A percentile compares a stretch with the other conserved stretches of the same genome.
These are phyloP conservation scores for Saccopteryx bilineata DNA, from an alignment of 2,113 vertebrate genomes.

Conservation along the genomic window DNA sequence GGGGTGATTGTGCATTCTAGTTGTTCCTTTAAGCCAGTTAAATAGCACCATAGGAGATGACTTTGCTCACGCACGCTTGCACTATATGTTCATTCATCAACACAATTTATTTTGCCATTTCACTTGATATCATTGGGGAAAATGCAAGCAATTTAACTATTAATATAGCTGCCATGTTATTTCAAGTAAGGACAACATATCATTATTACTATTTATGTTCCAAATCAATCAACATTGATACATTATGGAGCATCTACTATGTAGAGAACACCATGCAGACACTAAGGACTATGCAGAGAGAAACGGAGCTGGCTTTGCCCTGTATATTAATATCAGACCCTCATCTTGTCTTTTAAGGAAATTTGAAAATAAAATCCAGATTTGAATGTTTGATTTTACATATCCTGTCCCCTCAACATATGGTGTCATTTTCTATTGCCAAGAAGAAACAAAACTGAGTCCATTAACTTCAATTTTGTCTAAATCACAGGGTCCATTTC, in stretches of 20 bases:
- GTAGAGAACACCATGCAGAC: not conserved
- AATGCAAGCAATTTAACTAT: not conserved
- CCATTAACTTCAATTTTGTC: not conserved
- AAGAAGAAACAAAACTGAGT: not conserved
- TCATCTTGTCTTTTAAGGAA: not conserved
- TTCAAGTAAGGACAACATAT: not conserved
- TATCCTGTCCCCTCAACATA: not conserved
- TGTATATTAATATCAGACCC: not conserved
- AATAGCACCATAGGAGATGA: not conserved
- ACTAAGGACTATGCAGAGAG: not conserved
- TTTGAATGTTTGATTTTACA: not conserved
- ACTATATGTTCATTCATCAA: not conserved
- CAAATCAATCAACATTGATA: not conserved
- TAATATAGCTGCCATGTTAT: not conserved
- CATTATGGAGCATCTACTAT: not conserved
- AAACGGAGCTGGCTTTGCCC: not conserved
- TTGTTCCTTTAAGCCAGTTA: conserved; percentile 42
- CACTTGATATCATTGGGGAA: not conserved
- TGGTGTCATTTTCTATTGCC: not conserved
- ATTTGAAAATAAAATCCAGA: not conserved
- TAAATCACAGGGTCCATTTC: not conserved
- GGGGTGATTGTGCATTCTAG: not conserved
- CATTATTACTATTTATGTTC: not conserved
- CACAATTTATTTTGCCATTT: conserved; percentile 26
- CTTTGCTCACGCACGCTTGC: not conserved